A percentile compares a stretch with the other conserved stretches of the same genome.
phyloP scores from a whole-genome alignment of 2,113 vertebrate species.

The Bufo gargarizans region DNA sequence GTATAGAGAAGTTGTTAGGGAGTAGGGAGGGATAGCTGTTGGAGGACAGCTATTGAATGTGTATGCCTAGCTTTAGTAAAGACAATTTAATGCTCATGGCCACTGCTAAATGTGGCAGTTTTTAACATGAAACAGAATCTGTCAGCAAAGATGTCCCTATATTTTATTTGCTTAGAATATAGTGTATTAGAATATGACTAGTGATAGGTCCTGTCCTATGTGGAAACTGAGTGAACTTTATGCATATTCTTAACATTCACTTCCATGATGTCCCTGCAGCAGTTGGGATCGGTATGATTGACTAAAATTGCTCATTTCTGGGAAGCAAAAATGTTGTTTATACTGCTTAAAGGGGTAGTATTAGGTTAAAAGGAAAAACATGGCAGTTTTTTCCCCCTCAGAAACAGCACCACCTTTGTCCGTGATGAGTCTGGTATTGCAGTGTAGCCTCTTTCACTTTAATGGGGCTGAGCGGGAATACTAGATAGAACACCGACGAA shows the following conservation, averaged over 20 bases:
- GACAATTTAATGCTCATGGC: background rate
- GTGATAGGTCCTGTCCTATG: background rate
- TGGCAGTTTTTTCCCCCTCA: background rate
- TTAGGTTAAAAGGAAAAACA: background rate
- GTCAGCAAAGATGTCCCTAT: too few relatives aligned
- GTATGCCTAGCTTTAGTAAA: background rate
- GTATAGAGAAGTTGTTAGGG: too few relatives aligned
- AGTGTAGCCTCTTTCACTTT: background rate
- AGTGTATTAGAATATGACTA: too few relatives aligned
- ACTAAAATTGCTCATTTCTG: background rate
- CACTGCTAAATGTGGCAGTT: too few relatives aligned
- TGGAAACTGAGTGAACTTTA: background rate
- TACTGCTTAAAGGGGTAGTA: background rate
- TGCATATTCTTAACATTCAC: background rate
- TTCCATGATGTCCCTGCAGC: background rate
- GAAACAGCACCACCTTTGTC: background rate
- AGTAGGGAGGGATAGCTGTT: too few relatives aligned
- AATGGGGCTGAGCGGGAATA: background rate
- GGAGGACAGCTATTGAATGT: too few relatives aligned
- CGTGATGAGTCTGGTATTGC: background rate
- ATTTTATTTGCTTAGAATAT: too few relatives aligned
- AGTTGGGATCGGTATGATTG: background rate
- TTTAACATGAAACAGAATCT: too few relatives aligned
- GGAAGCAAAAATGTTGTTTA: background rate
- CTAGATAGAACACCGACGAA: background rate